Evolutionary conservation across 2,888 invertebrate species (phyloP).

Genomic region (Pammene aurita): DNA sequence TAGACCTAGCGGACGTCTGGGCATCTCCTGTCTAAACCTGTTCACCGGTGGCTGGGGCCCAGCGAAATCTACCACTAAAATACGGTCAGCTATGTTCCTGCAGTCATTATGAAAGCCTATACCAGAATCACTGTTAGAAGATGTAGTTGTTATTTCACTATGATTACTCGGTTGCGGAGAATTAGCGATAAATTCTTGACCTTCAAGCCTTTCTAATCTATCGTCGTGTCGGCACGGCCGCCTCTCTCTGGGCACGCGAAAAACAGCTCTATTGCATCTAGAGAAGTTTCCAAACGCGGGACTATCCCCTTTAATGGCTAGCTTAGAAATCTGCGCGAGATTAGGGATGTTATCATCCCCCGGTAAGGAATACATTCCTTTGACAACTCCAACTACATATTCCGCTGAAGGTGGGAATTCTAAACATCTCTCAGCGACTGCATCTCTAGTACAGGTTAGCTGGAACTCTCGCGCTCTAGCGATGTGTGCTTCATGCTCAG

Average conservation of each 20-base stretch:
- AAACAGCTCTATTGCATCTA: constrained; percentile 65
- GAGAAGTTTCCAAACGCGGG: constrained; percentile 73
- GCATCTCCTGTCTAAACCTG: constrained; percentile 66
- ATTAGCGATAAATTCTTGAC: constrained; percentile 85
- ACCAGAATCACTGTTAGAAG: constrained; percentile 97
- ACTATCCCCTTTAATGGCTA: constrained; percentile 74
- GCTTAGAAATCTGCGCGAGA: constrained; percentile 72
- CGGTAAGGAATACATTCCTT: constrained; percentile 88
- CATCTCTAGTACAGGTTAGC: constrained; percentile 91
- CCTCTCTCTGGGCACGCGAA: constrained; percentile 67
- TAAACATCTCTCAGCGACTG: constrained; percentile 89
- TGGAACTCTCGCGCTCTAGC: constrained; percentile 92
- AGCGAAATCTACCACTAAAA: constrained; percentile 90
- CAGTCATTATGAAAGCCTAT: constrained; percentile 96
- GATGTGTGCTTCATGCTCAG: constrained; percentile 91
- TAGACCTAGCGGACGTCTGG: constrained; percentile 69
- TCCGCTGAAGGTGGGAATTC: constrained; percentile 95
- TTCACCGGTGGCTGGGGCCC: constrained; percentile 66
- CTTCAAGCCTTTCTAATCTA: constrained; percentile 69
- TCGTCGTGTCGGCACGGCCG: constrained; percentile 67
- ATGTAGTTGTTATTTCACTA: constrained; percentile 91
- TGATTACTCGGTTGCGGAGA: constrained; percentile 94
- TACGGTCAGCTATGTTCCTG: constrained; percentile 91
- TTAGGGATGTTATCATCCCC: constrained; percentile 72
- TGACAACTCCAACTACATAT: constrained; percentile 87